Base-by-base conservation (phyloP, 2,113 vertebrate genomes). In the Garra rufa region DNA sequence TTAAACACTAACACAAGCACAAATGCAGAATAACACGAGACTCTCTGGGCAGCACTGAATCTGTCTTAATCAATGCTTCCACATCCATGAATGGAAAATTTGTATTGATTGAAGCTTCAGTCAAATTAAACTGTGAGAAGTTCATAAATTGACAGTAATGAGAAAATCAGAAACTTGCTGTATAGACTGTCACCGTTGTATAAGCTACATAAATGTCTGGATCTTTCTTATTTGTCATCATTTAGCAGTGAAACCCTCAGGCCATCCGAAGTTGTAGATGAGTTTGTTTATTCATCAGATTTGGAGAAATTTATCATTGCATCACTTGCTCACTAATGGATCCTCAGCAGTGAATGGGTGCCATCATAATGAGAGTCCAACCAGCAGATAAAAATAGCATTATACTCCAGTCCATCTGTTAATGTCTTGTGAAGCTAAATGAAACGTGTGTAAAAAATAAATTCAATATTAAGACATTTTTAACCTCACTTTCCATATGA, bases 71-170 rank as follows among this genome's bases (percentile, higher is more conserved):
- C 70, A 43, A 21, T 19, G 67, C 9, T 71, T 70, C 34, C 9
- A 46, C 28, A 0, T 44, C 44, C 41, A 38, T 38, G 0, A 48
- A 65, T 50, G 24, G n/a, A 50, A 28, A 73, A 28, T 50, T 63
- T 48, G 24, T 77, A 52, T 44, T 52, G 78, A 82, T 43, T 73
- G n/a, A 78, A 11, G 7, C 0, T 1, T 8, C 6, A n/a, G 6
- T 74, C 6, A 74, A 48, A 63, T 70, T 44, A 81, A 82, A 80
- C 80, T 26, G 63, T 83, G 46, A 26, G 1, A 78, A 46, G 69
- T 81, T 76, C 38, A 70, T 69, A 76, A 70, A 87, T 71, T 77
- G 69, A 57, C 15, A 59, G 46, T 10, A 43, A 34, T 34, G 61
- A 65, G 28, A 28, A 67, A 30, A 46, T 63, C 30, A 21, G 26